phyloP scores from a whole-genome alignment of 2,113 vertebrate genomes.

The Lepisosteus oculatus region DNA sequence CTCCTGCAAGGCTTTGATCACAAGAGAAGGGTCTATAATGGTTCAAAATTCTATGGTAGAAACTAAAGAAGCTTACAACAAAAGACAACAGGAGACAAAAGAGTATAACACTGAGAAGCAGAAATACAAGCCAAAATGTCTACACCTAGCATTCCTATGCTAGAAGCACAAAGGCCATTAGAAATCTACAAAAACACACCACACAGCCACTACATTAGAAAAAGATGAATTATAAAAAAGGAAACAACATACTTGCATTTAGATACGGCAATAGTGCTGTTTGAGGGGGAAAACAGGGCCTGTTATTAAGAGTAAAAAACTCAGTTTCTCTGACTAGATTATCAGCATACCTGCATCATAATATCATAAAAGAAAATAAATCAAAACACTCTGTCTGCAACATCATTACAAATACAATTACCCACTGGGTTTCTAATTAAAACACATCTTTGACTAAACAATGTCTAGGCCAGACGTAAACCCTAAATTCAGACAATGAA shows the following conservation, averaged over 20 bases:
- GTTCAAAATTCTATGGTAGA: neutral
- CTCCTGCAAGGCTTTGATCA: neutral
- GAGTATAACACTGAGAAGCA: slow-evolving; percentile 18
- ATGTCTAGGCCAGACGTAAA: slow-evolving; percentile 39
- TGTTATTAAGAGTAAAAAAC: neutral
- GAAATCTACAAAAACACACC: slow-evolving; percentile 46
- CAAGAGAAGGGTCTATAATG: slow-evolving; percentile 3
- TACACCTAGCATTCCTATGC: slow-evolving; percentile 42
- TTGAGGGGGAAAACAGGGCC: slow-evolving; percentile 24
- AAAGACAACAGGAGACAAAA: no score
- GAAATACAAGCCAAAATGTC: slow-evolving; percentile 48
- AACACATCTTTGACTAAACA: slow-evolving; percentile 43
- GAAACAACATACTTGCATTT: slow-evolving; percentile 75
- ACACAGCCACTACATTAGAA: slow-evolving; percentile 58
- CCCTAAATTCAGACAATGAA: slow-evolving; percentile 35
- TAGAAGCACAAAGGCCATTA: slow-evolving; percentile 42
- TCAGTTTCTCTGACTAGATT: no score
- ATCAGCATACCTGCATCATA: slow-evolving; percentile 22
- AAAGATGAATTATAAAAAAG: slow-evolving; percentile 57
- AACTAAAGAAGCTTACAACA: neutral
- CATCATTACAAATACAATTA: slow-evolving; percentile 55
- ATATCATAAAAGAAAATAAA: slow-evolving; percentile 49
- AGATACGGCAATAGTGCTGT: slow-evolving; percentile 79
- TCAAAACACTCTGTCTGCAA: slow-evolving; percentile 36
- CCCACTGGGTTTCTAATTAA: slow-evolving; percentile 47